Conservation (phyloP, 2,113 vertebrate species). For the Pyxicephalus adspersus region DNA sequence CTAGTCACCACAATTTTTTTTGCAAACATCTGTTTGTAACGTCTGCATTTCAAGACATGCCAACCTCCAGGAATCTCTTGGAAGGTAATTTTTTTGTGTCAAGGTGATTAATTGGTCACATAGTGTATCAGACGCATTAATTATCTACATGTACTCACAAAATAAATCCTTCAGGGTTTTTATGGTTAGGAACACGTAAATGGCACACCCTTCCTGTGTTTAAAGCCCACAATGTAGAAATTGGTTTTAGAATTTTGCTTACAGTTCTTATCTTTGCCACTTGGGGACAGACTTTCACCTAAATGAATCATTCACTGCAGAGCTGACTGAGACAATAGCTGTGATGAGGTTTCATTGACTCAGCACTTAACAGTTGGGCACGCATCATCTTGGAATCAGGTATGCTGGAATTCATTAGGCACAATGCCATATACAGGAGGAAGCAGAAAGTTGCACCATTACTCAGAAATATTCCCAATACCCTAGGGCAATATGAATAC, state of each 20-base stretch:
- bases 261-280: constrained; percentile 6
- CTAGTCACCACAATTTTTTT: too few species aligned
- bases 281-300: constrained; percentile 42
- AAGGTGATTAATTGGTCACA: too few species aligned
- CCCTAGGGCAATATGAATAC: constrained; percentile 28
- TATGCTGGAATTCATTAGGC: constrained; percentile 47
- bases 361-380: constrained; percentile 25
- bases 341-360: background rate
- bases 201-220: too few species aligned
- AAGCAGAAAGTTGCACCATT: constrained; percentile 16
- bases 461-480: constrained; percentile 28
- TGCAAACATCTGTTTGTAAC: too few species aligned
- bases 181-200: background rate
- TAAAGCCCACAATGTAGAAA: too few species aligned
- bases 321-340: background rate
- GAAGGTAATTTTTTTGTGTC: too few species aligned
- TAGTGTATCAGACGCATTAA: too few species aligned
- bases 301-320: background rate
- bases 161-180: background rate
- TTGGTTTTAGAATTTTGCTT: background rate
- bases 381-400: constrained; percentile 7
- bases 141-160: too few species aligned
- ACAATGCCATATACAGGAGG: constrained; percentile 27
- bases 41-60: too few species aligned
- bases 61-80: too few species aligned